Base-by-base conservation (phyloP, 2,888 invertebrate species). In the Drosophila emarginata region DNA sequence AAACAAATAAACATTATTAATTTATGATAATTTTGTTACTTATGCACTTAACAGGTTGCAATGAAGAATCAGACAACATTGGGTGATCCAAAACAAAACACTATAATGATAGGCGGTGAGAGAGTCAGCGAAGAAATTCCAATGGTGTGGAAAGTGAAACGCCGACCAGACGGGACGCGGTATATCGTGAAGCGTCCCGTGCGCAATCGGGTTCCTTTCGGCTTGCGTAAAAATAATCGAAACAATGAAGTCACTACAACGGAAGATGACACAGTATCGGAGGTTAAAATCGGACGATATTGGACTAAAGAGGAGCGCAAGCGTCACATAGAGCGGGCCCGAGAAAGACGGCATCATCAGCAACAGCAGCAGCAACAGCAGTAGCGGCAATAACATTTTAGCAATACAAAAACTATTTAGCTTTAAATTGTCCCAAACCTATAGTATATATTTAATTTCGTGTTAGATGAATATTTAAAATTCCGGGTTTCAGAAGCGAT, bases 231-330 rank as follows among this genome's bases (percentile, higher is more conserved):
- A 88, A 92, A 78, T 37, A 63, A 82, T 11, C 79, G 88, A 1
- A 78, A 70, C 9, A 92, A 93, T 51, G 91, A 91, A 12, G 93
- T 95, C 62, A 95, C 95, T 0, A 95, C 95, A 4, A 95, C 95
- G 0, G 96, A 96, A 88, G 96, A 96, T 80, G 96, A 96, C 80
- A 95, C 95, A 18, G 93, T 95, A 91, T 95, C 95, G 12, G 96
- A 96, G 89, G 92, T 96, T 70, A 96, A 96, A 93, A 92, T 93
- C 14, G 96, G 96, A 5, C 93, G 95, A 32, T 96, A 95, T 89
- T 96, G 96, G 95, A 94, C 94, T 3, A 94, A 94, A 89, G 96
- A 95, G 77, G 96, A 96, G 76, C 93, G 95, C 2, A 96, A 95
- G 83, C 93, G 94, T 51, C 96, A 96, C 79, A 90, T 96, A 79